Percentiles rank a stretch among this genome's conserved stretches.
Conservation (phyloP, 2,888 invertebrate genomes). For the Caenorhabditis becei region DNA sequence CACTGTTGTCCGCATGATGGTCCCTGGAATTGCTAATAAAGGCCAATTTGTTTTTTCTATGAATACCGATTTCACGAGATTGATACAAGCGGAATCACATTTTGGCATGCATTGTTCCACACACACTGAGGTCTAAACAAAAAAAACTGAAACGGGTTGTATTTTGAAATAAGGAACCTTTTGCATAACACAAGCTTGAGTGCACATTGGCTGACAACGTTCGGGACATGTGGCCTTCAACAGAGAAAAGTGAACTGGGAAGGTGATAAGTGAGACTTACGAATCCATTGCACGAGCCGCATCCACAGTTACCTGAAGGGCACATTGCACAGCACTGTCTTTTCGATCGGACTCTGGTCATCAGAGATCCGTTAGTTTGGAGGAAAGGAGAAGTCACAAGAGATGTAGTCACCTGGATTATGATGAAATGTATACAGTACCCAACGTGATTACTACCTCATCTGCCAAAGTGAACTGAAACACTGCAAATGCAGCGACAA, state of each 20-base stretch:
- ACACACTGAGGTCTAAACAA: slow-evolving; percentile 44
- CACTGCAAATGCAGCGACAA: slow-evolving; percentile 43
- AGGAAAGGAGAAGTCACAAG: slow-evolving; percentile 18
- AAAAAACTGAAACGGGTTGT: slow-evolving; percentile 4
- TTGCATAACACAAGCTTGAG: slow-evolving; percentile 67
- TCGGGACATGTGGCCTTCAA: slow-evolving; percentile 64
- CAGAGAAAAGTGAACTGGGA: slow-evolving; percentile 8
- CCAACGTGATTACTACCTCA: slow-evolving; percentile 12
- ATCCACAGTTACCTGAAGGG: slow-evolving; percentile 66
- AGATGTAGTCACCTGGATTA: slow-evolving; percentile 28
- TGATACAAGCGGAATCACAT: slow-evolving; percentile 62
- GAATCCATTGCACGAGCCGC: slow-evolving; percentile 67
- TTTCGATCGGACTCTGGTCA: slow-evolving; percentile 62
- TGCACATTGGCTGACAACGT: slow-evolving; percentile 71
- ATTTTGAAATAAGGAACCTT: slow-evolving; percentile 30
- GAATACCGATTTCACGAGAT: slow-evolving; percentile 58
- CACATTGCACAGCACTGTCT: slow-evolving; percentile 75
- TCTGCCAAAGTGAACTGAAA: slow-evolving; percentile 29
- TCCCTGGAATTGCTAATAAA: slow-evolving; percentile 7
- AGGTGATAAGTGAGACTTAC: slow-evolving; percentile 14
- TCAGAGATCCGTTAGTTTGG: slow-evolving; percentile 33
- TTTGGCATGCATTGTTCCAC: slow-evolving; percentile 65
- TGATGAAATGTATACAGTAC: not conserved
- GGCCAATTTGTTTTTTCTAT: not conserved
- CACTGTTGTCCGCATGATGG: slow-evolving; percentile 64